Base-by-base conservation (phyloP, 2,888 invertebrate species). In the Myopa testacea region DNA sequence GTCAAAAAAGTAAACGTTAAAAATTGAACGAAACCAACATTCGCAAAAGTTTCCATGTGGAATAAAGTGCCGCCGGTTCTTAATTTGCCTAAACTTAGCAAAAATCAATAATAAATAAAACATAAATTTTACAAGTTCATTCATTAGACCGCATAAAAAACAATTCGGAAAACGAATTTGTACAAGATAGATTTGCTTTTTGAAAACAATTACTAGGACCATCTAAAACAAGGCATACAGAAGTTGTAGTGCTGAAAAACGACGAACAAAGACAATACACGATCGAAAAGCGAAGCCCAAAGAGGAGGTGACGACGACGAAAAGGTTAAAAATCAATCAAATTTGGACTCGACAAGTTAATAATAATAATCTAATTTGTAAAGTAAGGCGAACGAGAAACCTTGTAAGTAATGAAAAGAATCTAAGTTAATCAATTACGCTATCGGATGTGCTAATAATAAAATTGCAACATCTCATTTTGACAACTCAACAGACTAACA, bases 1-100 rank as follows among this genome's bases (percentile, higher is more conserved):
- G 68, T 73, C 26, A 26, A 78, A 77, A 79, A 80, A 82, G 80
- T 80, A 82, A 74, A 82, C 81, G 81, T 82, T 82, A 81, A 80
- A 80, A 78, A 73, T 65, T 75, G n/a, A 67, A 68, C 67, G 79
- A 80, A 78, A 77, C 74, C 77, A 60, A 79, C 79, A 75, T 82
- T 82, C 79, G 81, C 80, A 81, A 75, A 80, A 81, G 81, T 83
- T 83, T 84, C 84, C 85, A 84, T 85, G 85, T 83, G 84, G 83
- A 84, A 82, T 81, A 81, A 81, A 71, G 75, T 80, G 83, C 82
- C 82, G 83, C 85, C 84, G 85, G 85, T 80, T 82, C 79, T 80
- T 67, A 69, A 71, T 80, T 72, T 74, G 70, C 19, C 78, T 76
- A 77, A 78, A 37, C 77, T 73, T 34, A 58, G 55, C 60, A 78